These are phyloP conservation scores for Eulemur coronatus DNA, from an alignment of 2,797 vertebrate genomes.

Conservation along the genomic window DNA sequence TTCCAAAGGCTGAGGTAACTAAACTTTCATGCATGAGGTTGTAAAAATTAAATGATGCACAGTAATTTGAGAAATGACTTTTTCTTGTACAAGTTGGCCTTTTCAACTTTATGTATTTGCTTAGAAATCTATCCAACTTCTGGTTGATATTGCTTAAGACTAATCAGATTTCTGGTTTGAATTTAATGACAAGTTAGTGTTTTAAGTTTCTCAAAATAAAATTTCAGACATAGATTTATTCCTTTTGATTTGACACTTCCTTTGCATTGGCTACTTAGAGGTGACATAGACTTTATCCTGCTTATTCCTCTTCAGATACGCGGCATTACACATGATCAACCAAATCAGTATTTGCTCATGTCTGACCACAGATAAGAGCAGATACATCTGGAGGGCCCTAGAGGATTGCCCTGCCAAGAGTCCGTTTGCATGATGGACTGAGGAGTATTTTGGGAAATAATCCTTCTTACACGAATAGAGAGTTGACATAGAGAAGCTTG, in stretches of 20 bases:
- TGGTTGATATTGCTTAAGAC: constrained; percentile 36
- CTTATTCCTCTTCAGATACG: neutral
- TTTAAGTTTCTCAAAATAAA: constrained; percentile 51
- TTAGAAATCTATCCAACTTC: neutral
- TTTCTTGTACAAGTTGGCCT: neutral
- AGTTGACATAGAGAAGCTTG: neutral
- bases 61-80: constrained; percentile 59
- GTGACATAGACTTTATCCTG: neutral
- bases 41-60: constrained; percentile 62
- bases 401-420: neutral
- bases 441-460: neutral
- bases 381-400: neutral
- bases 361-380: neutral
- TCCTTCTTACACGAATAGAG: neutral
- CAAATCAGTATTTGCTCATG: neutral
- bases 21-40: constrained; percentile 53
- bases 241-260: neutral
- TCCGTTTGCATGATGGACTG: neutral
- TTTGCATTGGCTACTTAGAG: neutral
- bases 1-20: constrained; percentile 66
- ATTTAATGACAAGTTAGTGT: constrained; percentile 1
- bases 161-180: constrained; percentile 18
- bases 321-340: neutral
- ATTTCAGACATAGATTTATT: neutral
- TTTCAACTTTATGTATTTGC: constrained; percentile 34